Percentiles rank a stretch among this genome's conserved stretches.
Evolutionary conservation across 1,140 invertebrate species (phyloP).

Genomic region (Parasteatoda tepidariorum): DNA sequence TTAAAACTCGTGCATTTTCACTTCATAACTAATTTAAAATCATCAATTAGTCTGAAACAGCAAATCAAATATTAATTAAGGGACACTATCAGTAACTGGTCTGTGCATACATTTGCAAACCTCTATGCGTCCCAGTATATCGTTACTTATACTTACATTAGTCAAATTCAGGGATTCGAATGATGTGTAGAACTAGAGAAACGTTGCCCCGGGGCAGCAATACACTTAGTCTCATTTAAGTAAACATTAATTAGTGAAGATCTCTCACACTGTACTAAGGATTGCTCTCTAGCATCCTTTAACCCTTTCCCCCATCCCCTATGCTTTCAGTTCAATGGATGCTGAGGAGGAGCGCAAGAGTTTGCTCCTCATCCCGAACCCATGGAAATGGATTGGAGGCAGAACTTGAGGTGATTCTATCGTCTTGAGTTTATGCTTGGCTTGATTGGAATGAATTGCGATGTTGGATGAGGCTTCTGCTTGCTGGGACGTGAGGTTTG

Average conservation of each 20-base stretch:
- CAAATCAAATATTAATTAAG: not conserved
- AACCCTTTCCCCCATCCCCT: not conserved
- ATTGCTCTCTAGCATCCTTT: not conserved
- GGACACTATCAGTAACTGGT: not conserved
- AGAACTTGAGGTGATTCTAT: constrained; percentile 9
- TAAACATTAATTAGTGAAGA: constrained; percentile 58
- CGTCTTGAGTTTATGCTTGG: not conserved
- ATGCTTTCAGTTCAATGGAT: not conserved
- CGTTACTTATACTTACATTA: constrained; percentile 46
- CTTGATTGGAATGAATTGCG: not conserved
- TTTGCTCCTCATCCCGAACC: not conserved
- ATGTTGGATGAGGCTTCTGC: not conserved
- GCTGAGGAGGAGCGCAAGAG: not conserved
- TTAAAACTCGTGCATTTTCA: too few relatives aligned
- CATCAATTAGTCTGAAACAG: not conserved
- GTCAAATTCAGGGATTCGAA: constrained; percentile 34
- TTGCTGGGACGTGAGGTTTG: too few relatives aligned
- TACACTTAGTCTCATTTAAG: constrained; percentile 55
- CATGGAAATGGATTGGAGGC: not conserved
- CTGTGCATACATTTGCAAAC: constrained; percentile 5
- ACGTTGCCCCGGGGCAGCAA: constrained; percentile 25
- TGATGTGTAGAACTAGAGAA: not conserved
- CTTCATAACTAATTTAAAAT: too few relatives aligned
- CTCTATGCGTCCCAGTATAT: not conserved
- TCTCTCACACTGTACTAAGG: not conserved